Evolutionary conservation across 2,888 invertebrate genomes (phyloP), one percentile per base, ranked within the genome.

Genomic region (Tuta absoluta): DNA sequence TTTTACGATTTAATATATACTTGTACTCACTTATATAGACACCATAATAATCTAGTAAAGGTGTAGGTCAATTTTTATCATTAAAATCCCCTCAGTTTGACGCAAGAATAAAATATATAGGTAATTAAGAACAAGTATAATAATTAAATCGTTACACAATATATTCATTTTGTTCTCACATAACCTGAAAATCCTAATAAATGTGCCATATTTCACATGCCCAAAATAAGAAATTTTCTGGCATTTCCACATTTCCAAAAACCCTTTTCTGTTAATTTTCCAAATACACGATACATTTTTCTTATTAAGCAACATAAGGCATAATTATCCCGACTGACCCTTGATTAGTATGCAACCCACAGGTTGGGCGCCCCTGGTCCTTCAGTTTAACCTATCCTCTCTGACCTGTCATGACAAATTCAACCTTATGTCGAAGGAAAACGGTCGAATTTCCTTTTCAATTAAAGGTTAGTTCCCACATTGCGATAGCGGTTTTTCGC

Each of bases 261-360:
- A 56, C 24, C 56, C 33, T 33, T 59, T 60, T 60, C 60, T 60
- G 48, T 59, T 60, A 45, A 60, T 60, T 60, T 60, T 41, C 60
- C 24, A 59, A 59, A 59, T 59, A 45, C 14, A 41, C 60, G 60
- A 60, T 60, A 62, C 28, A 62, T 51, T 62, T 62, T 51, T 51
- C 65, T 63, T 68, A 68, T 68, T 68, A 68, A 63, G 64, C 62
- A 49, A 66, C 67, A 67, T 56, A 63, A 64, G 65, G 68, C 63
- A 66, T 68, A 69, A 69, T 69, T 69, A 69, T 63, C 62, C 66
- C 65, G 33, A 33, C 65, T 67, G 69, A 66, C 68, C 69, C 67
- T 37, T 59, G 51, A 65, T 69, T 69, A 68, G 67, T 68, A 69
- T 69, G 68, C 69, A 63, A 64, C 63, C 68, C 67, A 49, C 62